Evolutionary conservation across 2,797 vertebrate genomes (phyloP).

Genomic region (Phalanger gymnotis): DNA sequence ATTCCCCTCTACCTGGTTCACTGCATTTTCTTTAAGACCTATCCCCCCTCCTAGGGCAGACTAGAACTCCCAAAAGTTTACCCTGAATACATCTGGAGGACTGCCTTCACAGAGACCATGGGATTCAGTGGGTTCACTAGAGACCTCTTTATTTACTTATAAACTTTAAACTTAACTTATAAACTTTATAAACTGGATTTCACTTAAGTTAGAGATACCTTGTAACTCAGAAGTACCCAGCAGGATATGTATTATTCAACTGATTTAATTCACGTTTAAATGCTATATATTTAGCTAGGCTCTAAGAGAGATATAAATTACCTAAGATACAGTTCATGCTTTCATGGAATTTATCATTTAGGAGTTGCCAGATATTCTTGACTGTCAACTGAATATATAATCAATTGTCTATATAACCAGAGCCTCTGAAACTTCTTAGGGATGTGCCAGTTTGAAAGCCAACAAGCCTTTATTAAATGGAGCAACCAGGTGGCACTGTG

Average conservation of each 20-base stretch:
- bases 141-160: neutral
- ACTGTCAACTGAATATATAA: neutral
- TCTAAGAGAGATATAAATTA: neutral
- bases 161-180: neutral
- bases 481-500: neutral
- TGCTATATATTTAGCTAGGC: neutral
- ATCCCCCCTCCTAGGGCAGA: neutral
- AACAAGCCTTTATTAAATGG: neutral
- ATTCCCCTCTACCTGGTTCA: neutral
- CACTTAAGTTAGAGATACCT: neutral
- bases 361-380: neutral
- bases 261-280: neutral
- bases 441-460: neutral
- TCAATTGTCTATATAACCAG: neutral
- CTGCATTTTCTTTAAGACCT: neutral
- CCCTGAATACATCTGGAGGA: conserved; percentile 2
- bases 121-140: neutral
- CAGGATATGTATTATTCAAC: neutral
- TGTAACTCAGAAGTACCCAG: neutral
- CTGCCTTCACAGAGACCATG: neutral
- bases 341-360: neutral
- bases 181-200: neutral
- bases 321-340: neutral
- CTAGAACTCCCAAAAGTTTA: neutral
- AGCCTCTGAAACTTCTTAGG: neutral